These are phyloP conservation scores for Strigamia crassipes DNA, from an alignment of 2,888 invertebrate species.

Conservation along the genomic window DNA sequence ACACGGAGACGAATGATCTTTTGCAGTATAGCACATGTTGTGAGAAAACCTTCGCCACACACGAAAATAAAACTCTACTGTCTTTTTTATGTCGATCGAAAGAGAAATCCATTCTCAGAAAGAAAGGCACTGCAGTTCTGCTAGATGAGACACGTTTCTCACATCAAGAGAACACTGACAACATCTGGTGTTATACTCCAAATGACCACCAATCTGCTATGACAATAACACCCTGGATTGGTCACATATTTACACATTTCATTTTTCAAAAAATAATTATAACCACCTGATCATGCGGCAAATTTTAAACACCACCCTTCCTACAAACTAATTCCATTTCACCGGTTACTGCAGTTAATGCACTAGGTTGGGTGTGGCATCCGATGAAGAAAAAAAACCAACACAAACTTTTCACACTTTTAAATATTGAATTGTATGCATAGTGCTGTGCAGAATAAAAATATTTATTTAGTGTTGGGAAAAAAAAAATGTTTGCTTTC, in stretches of 20 bases:
- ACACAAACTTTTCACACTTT: too few species aligned
- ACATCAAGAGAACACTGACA: constrained; percentile 31
- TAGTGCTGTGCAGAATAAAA: background rate
- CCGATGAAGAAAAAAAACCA: background rate
- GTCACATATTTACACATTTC: constrained; percentile 26
- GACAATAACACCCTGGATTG: constrained; percentile 17
- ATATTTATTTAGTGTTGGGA: too few species aligned
- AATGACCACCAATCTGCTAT: constrained; percentile 34
- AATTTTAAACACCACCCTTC: background rate
- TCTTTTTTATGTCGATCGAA: constrained; percentile 23
- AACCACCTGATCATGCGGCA: background rate
- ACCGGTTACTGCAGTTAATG: background rate
- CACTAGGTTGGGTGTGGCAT: background rate
- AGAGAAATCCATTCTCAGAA: background rate
- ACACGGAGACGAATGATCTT: background rate
- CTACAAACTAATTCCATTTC: background rate
- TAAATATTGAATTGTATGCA: too few species aligned
- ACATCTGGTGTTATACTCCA: constrained; percentile 26
- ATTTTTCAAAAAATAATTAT: constrained; percentile 8
- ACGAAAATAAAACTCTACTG: background rate
- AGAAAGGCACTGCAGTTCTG: constrained; percentile 1
- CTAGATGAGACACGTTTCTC: constrained; percentile 34
- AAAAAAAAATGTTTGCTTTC: too few species aligned
- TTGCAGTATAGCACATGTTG: background rate
- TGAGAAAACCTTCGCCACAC: constrained; percentile 3